Conservation (phyloP, 2,888 invertebrate genomes). For the Dryocosmus kuriphilus region DNA sequence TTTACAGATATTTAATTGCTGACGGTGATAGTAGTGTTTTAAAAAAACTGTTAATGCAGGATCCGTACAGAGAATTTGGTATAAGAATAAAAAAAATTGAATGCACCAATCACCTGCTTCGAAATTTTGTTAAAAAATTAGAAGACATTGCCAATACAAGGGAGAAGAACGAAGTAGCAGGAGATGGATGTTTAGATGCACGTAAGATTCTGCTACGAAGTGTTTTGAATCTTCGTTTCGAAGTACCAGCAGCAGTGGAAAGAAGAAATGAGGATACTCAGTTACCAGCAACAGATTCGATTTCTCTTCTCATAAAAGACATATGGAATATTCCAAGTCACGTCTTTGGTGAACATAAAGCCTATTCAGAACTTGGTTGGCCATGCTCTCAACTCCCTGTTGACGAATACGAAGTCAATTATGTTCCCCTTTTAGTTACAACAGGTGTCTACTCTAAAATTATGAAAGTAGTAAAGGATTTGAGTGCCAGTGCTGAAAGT, state of each 20-base stretch:
- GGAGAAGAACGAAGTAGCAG: background rate
- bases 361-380: conserved; percentile 21
- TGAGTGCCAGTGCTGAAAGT: conserved; percentile 40
- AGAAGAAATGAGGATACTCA: conserved; percentile 5
- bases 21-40: conserved; percentile 70
- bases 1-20: conserved; percentile 49
- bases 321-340: conserved; percentile 46
- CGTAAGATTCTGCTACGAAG: conserved; percentile 20
- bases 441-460: conserved; percentile 35
- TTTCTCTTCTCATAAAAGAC: conserved; percentile 28
- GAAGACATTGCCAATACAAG: background rate
- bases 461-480: background rate
- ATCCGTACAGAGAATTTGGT: conserved; percentile 55
- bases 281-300: background rate
- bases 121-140: conserved; percentile 54
- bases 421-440: background rate
- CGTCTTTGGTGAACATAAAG: conserved; percentile 45
- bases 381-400: background rate
- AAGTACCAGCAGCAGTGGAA: conserved; percentile 3
- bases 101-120: conserved; percentile 66
- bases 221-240: conserved; percentile 20
- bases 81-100: conserved; percentile 43
- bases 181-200: background rate
- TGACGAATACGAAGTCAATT: conserved; percentile 6
- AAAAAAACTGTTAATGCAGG: conserved; percentile 57